These are phyloP conservation scores for Morinoia aosen DNA, from an alignment of 2,888 invertebrate genomes.

Conservation along the genomic window DNA sequence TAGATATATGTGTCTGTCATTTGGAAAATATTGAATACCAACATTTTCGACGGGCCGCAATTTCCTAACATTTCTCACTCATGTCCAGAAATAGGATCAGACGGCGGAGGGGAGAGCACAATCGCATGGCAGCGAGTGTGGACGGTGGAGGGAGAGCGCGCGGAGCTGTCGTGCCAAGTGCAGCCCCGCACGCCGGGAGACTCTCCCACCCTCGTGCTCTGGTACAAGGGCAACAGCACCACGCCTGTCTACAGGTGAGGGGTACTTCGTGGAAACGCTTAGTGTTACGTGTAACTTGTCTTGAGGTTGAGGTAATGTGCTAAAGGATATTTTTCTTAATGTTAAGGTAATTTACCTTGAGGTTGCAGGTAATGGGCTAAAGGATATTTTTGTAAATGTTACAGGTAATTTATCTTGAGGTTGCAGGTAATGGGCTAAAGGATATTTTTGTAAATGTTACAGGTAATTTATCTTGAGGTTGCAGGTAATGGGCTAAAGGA, in stretches of 20 bases:
- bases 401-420: too few species aligned
- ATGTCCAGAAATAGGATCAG: background rate
- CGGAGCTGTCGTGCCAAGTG: slow-evolving; percentile 89
- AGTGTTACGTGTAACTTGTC: background rate
- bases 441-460: too few species aligned
- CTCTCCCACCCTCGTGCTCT: slow-evolving; percentile 91
- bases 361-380: too few species aligned
- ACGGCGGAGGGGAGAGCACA: background rate
- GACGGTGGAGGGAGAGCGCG: slow-evolving; percentile 89
- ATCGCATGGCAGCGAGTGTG: slow-evolving; percentile 75
- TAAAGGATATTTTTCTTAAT: background rate
- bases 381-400: too few species aligned
- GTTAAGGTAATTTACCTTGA: too few species aligned
- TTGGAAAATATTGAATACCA: too few species aligned
- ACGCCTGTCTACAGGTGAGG: slow-evolving; percentile 85
- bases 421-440: too few species aligned
- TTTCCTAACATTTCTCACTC: background rate
- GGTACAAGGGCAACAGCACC: slow-evolving; percentile 90
- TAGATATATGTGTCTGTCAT: too few species aligned
- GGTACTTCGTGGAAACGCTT: background rate
- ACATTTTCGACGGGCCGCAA: background rate
- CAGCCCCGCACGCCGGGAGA: slow-evolving; percentile 86
- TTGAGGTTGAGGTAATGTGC: background rate
- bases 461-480: too few species aligned
- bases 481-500: too few species aligned